Conservation (phyloP, 2,797 vertebrate species). For the Centroberyx gerrardi region DNA sequence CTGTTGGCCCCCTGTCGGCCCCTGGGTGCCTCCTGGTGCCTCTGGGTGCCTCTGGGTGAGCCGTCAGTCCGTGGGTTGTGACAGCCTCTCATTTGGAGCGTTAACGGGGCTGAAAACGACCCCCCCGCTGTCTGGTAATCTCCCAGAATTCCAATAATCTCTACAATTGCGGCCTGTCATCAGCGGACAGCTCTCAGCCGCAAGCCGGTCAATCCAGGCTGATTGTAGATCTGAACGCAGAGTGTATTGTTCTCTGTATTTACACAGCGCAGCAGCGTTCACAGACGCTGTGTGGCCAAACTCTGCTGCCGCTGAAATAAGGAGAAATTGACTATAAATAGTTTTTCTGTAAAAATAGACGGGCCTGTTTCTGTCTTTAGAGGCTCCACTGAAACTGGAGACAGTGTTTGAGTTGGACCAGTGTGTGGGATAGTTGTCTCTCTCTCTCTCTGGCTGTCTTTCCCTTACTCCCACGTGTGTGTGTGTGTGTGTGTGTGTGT, state of each 20-base stretch:
- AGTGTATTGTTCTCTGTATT: slow-evolving; percentile 60
- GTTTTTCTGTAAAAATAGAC: slow-evolving; percentile 56
- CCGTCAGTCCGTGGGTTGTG: neutral
- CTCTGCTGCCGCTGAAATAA: slow-evolving; percentile 20
- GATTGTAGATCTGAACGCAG: slow-evolving; percentile 3
- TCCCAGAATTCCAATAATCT: slow-evolving; percentile 73
- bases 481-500: slow-evolving; percentile 8
- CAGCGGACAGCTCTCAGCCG: slow-evolving; percentile 51
- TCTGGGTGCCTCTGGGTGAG: slow-evolving; percentile 6
- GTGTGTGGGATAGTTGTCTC: slow-evolving; percentile 55
- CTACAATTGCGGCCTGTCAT: slow-evolving; percentile 72
- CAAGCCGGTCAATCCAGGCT: slow-evolving; percentile 53
- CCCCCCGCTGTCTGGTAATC: slow-evolving; percentile 43
- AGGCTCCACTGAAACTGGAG: slow-evolving; percentile 59
- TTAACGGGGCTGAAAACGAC: slow-evolving; percentile 12
- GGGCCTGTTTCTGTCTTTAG: slow-evolving; percentile 41
- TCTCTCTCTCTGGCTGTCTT: slow-evolving; percentile 42
- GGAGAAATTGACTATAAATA: slow-evolving; percentile 62
- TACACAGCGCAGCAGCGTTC: slow-evolving; percentile 43
- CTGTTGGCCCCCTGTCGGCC: neutral
- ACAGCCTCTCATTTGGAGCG: slow-evolving; percentile 51
- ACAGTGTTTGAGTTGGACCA: slow-evolving; percentile 69
- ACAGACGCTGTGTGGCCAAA: slow-evolving; percentile 56
- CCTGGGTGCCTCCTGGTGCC: slow-evolving; percentile 11
- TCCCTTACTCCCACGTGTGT: slow-evolving; percentile 35